Evolutionary conservation across 1,140 invertebrate genomes (phyloP).

Genomic region (Drosophila sechellia): DNA sequence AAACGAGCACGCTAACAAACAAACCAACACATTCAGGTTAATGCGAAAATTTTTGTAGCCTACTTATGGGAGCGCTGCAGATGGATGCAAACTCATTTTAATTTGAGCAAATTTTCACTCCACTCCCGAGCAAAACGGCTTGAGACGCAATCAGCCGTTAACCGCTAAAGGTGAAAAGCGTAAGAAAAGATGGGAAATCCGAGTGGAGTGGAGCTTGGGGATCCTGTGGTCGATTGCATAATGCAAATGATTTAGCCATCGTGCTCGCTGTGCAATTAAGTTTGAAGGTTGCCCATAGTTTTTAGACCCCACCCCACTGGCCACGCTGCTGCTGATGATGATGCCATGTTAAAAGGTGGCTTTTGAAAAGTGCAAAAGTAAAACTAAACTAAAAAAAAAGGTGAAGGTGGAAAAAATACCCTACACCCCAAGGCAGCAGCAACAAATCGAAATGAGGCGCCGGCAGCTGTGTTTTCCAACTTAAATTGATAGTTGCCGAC

Average conservation of each 20-base stretch:
- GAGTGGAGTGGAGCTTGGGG: conserved; percentile 11
- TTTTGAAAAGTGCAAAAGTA: conserved; percentile 45
- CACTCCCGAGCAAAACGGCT: conserved; percentile 44
- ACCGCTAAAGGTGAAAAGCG: conserved; percentile 74
- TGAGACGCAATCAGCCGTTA: conserved; percentile 73
- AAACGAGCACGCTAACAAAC: neutral
- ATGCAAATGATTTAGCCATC: conserved; percentile 74
- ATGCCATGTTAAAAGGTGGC: conserved; percentile 50
- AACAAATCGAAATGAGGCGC: conserved; percentile 74
- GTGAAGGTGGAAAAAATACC: conserved; percentile 12
- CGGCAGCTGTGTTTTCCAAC: conserved; percentile 63
- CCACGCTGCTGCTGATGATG: neutral
- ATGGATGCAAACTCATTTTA: conserved; percentile 62
- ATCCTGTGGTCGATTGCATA: conserved; percentile 55
- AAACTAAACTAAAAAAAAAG: conserved; percentile 10
- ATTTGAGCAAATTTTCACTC: conserved; percentile 70
- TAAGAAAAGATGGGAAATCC: conserved; percentile 47
- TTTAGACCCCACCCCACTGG: neutral
- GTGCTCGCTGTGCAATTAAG: conserved; percentile 69
- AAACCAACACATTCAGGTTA: conserved; percentile 51
- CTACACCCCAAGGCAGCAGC: conserved; percentile 28
- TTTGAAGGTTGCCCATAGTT: conserved; percentile 70
- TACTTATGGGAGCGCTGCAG: conserved; percentile 54
- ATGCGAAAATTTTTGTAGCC: conserved; percentile 64
- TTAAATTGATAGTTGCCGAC: conserved; percentile 75